Evolutionary conservation across 1,140 invertebrate genomes (phyloP).

Genomic region (Bactericera cockerelli): DNA sequence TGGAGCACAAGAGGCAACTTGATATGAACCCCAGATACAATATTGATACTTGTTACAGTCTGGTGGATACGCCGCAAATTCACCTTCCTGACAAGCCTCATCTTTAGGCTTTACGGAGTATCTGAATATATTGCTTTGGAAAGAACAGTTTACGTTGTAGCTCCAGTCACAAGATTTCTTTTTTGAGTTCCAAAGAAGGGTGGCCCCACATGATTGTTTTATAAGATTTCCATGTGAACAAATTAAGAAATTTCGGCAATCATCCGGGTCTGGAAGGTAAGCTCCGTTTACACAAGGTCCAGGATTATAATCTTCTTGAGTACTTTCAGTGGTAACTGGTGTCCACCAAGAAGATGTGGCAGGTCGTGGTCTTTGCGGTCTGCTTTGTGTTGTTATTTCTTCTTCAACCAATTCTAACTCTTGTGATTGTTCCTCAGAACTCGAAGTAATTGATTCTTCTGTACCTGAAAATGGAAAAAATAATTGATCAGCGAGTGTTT

Average conservation of each 20-base stretch:
- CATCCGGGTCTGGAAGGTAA: conserved; percentile 37
- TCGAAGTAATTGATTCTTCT: neutral
- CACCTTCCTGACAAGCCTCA: conserved; percentile 19
- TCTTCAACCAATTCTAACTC: conserved; percentile 5
- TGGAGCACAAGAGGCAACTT: conserved; percentile 52
- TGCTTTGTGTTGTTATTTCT: neutral
- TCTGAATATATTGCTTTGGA: conserved; percentile 4
- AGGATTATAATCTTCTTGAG: neutral
- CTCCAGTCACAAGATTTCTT: conserved; percentile 52
- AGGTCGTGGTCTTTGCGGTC: neutral
- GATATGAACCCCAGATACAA: conserved; percentile 60
- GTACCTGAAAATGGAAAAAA: neutral
- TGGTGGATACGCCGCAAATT: conserved; percentile 24
- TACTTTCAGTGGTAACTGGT: neutral
- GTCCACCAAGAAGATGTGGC: conserved; percentile 2
- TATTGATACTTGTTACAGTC: conserved; percentile 58
- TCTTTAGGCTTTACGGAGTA: conserved; percentile 4
- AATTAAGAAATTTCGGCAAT: conserved; percentile 48
- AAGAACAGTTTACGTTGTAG: conserved; percentile 31
- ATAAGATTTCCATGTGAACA: conserved; percentile 50
- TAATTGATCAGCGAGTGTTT: no score
- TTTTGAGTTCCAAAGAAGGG: conserved; percentile 46
- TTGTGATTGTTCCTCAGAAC: neutral
- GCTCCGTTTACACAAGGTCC: conserved; percentile 31
- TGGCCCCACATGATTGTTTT: conserved; percentile 47